Evolutionary conservation across 2,888 invertebrate species (phyloP).

Genomic region (Cybosia mesomella): DNA sequence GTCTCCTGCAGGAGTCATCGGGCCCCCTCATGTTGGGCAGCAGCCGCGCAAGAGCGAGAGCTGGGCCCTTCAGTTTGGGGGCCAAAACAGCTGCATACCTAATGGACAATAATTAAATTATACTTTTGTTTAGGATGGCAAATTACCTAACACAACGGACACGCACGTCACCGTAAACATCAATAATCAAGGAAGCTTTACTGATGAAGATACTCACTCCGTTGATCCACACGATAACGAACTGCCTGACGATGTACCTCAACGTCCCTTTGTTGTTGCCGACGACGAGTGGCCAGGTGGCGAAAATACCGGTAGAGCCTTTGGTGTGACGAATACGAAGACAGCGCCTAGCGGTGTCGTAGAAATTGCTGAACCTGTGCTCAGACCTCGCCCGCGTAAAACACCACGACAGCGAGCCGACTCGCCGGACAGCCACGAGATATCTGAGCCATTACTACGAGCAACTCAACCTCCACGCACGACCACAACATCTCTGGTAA

Average conservation of each 20-base stretch:
- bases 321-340: conserved; percentile 86
- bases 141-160: conserved; percentile 54
- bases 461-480: conserved; percentile 77
- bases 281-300: conserved; percentile 85
- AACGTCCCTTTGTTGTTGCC: conserved; percentile 72
- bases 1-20: too few species aligned
- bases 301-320: conserved; percentile 87
- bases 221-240: conserved; percentile 78
- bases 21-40: too few species aligned
- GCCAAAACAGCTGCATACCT: background rate
- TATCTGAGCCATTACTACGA: conserved; percentile 89
- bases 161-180: conserved; percentile 52
- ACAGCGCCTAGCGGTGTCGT: conserved; percentile 77
- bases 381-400: conserved; percentile 88
- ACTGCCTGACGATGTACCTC: conserved; percentile 75
- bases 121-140: conserved; percentile 61
- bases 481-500: conserved; percentile 64
- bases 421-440: conserved; percentile 85
- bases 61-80: too few species aligned
- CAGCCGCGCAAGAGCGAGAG: too few species aligned
- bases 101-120: conserved; percentile 10
- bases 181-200: conserved; percentile 60
- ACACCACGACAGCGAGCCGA: conserved; percentile 85
- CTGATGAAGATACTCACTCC: conserved; percentile 58
- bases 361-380: conserved; percentile 92